phyloP scores from a whole-genome alignment of 2,888 invertebrate genomes.

The Geophilus truncorum region DNA sequence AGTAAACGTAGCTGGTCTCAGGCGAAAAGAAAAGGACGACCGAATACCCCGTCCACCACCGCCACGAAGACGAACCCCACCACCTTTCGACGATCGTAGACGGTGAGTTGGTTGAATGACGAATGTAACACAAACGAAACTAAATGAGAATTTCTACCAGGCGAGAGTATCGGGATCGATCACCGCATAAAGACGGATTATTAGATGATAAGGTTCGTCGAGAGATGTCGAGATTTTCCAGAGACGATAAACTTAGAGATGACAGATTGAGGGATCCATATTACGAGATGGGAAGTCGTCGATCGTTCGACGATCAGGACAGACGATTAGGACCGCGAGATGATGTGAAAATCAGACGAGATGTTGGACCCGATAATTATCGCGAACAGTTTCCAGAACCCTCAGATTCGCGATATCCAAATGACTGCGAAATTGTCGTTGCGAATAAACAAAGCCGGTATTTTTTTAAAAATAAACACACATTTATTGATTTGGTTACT shows the following conservation, averaged over 20 bases:
- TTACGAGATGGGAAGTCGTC: neutral
- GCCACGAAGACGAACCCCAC: neutral
- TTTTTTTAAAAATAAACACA: too few relatives aligned
- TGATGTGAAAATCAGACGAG: neutral
- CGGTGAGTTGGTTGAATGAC: neutral
- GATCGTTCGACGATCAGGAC: neutral
- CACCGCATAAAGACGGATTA: slow-evolving; percentile 16
- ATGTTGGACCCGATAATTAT: neutral
- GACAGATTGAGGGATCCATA: neutral
- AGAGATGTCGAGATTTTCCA: neutral
- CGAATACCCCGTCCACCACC: neutral
- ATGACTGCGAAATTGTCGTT: slow-evolving; percentile 88
- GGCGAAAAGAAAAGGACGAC: neutral
- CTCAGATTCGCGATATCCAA: slow-evolving; percentile 45
- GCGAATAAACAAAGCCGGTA: slow-evolving; percentile 75
- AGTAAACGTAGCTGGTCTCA: neutral
- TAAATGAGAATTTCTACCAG: neutral
- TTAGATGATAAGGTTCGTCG: neutral
- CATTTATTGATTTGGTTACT: neutral
- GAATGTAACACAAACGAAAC: neutral
- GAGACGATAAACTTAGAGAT: neutral
- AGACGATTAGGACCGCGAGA: slow-evolving; percentile 8
- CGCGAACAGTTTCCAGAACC: neutral
- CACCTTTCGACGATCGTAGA: neutral
- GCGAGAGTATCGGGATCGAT: neutral